Conservation (phyloP, 64 coral and sea anemone genomes). For the Porites lutea region DNA sequence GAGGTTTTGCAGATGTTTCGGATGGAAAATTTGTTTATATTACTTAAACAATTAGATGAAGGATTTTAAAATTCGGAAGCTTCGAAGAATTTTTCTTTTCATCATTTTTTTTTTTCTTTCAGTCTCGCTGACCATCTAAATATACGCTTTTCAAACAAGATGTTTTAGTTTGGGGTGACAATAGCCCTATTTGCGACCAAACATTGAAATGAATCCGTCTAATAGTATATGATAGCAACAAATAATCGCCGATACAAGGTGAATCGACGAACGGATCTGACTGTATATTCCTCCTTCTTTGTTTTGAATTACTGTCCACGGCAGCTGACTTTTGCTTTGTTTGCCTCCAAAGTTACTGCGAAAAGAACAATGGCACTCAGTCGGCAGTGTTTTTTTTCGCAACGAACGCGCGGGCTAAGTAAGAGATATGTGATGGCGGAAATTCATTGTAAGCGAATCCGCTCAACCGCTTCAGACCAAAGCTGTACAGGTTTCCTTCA, state of each 20-base stretch:
- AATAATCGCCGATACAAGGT: not conserved
- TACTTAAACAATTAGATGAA: constrained; percentile 49
- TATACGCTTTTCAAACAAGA: not conserved
- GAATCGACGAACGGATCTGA: not conserved
- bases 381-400: not conserved
- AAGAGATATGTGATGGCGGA: not conserved
- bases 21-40: constrained; percentile 33
- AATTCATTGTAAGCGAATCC: not conserved
- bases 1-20: constrained; percentile 34
- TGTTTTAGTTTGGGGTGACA: not conserved
- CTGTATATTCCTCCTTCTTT: constrained; percentile 2
- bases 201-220: not conserved
- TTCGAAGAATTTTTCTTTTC: constrained; percentile 6
- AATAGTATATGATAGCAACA: not conserved
- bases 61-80: constrained; percentile 4
- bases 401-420: not conserved
- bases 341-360: not conserved
- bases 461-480: not conserved
- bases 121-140: too few species aligned
- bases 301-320: not conserved
- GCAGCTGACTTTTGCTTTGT: constrained; percentile 39
- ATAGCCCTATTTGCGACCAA: not conserved
- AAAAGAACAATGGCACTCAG: constrained; percentile 29
- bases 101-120: not conserved
- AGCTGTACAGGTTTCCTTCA: not conserved